Evolutionary conservation across 2,113 vertebrate genomes (phyloP).

Genomic region (Cettia cetti): DNA sequence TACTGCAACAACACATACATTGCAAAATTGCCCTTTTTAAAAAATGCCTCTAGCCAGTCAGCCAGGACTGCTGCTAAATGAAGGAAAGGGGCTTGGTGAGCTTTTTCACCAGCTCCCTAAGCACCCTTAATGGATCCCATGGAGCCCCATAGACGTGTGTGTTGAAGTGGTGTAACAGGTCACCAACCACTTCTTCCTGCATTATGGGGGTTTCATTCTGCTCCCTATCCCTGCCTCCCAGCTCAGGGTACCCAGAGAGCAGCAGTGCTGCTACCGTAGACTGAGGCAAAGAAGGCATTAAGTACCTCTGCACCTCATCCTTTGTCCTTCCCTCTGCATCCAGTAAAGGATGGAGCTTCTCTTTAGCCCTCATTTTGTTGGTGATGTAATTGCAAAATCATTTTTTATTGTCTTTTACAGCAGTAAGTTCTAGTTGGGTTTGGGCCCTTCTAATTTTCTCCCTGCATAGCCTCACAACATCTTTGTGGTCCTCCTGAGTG

Average conservation of each 20-base stretch:
- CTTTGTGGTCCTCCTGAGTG: neutral
- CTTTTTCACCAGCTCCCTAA: neutral
- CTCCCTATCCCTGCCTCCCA: neutral
- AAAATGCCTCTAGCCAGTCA: neutral
- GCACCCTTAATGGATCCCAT: neutral
- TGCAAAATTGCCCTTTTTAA: neutral
- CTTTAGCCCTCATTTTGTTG: neutral
- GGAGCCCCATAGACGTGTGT: accelerated
- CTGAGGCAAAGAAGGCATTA: neutral
- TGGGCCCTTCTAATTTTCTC: neutral
- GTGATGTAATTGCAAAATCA: neutral
- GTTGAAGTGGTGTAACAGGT: neutral
- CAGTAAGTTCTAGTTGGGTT: neutral
- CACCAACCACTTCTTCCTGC: neutral
- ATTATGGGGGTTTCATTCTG: neutral
- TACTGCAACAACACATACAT: neutral
- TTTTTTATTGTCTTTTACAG: neutral
- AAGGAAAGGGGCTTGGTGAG: neutral
- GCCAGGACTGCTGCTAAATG: neutral
- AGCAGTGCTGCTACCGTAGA: neutral
- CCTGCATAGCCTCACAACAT: neutral
- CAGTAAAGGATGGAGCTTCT: neutral
- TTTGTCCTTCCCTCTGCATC: neutral
- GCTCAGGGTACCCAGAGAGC: neutral
- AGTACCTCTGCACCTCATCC: neutral